Conservation (phyloP, 2,888 invertebrate species). For the Sussaba pulchella region DNA sequence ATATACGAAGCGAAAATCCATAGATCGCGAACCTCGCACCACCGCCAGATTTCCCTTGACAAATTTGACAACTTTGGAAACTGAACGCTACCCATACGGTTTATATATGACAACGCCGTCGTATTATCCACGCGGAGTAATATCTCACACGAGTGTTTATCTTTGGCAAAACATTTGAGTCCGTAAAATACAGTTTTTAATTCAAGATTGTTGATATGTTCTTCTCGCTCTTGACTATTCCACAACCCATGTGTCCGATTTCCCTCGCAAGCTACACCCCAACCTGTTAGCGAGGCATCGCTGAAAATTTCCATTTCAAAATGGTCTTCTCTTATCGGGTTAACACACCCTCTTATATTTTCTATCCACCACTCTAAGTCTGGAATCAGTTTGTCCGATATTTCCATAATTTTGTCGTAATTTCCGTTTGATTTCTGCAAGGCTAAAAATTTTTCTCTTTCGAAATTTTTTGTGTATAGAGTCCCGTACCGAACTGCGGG, state of each 20-base stretch:
- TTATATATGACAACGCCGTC: constrained; percentile 44
- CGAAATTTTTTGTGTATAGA: background rate
- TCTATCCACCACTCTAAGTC: constrained; percentile 62
- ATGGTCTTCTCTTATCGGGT: constrained; percentile 41
- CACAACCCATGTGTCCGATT: constrained; percentile 37
- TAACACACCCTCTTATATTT: constrained; percentile 10
- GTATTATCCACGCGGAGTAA: constrained; percentile 1
- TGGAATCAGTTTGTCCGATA: background rate
- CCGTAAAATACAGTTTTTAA: constrained; percentile 54
- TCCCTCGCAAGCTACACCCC: constrained; percentile 56
- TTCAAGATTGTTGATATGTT: constrained; percentile 59
- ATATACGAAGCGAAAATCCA: constrained; percentile 63
- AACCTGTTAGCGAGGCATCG: constrained; percentile 66
- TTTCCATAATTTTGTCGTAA: constrained; percentile 39
- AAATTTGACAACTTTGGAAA: constrained; percentile 28
- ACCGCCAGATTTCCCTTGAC: constrained; percentile 49
- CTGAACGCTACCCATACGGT: constrained; percentile 43
- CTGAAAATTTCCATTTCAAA: constrained; percentile 56
- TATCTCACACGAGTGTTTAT: background rate
- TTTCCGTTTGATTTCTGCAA: constrained; percentile 13
- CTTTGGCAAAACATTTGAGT: constrained; percentile 42
- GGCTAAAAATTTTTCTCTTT: background rate
- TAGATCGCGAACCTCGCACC: constrained; percentile 41
- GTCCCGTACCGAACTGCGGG: background rate
- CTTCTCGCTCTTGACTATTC: constrained; percentile 1